These are phyloP conservation scores for Neopipo cinnamomea DNA, from an alignment of 2,113 vertebrate genomes.

Conservation along the genomic window DNA sequence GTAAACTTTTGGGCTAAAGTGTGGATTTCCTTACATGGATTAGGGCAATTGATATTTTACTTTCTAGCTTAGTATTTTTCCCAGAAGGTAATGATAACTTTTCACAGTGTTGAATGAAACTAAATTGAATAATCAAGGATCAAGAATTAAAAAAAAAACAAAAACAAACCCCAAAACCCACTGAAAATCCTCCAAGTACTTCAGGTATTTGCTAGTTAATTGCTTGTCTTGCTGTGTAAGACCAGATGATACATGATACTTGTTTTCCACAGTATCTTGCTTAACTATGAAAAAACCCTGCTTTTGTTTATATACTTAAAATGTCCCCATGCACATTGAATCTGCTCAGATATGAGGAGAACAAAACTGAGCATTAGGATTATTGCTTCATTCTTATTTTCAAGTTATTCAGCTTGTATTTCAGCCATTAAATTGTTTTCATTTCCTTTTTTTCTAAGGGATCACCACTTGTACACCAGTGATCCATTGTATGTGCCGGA, in stretches of 20 bases:
- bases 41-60: neutral
- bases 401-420: neutral
- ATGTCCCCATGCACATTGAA: neutral
- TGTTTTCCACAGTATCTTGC: neutral
- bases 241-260: neutral
- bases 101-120: neutral
- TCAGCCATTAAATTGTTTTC: neutral
- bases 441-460: constrained; percentile 75
- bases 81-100: neutral
- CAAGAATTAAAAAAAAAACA: neutral
- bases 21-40: neutral
- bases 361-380: neutral
- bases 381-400: neutral
- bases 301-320: neutral
- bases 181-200: neutral
- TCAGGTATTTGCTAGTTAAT: neutral
- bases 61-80: neutral
- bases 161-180: neutral
- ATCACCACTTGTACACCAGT: constrained; percentile 91
- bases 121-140: neutral
- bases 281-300: neutral
- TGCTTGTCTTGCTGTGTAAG: neutral
- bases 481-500: constrained; percentile 90
- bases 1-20: neutral
- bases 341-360: neutral